Base-by-base conservation (phyloP, 2,797 vertebrate species). In the Hapalemur alaotrensis region DNA sequence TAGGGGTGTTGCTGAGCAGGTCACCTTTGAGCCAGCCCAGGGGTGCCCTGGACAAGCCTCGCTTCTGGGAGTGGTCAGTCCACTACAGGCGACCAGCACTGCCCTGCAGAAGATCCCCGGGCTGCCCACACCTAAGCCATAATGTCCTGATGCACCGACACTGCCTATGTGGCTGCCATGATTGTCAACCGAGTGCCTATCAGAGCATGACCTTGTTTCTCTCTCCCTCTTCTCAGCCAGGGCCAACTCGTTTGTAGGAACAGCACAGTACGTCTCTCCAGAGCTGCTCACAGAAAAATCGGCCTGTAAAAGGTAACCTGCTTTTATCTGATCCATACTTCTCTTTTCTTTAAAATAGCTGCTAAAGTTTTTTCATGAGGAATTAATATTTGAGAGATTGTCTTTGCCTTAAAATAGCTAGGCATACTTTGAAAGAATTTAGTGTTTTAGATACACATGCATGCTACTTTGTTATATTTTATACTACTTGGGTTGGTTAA, bases 231-330 rank as follows among this genome's bases (percentile, higher is more conserved):
- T 90, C 18, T 76, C 98, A 99, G 99, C 99, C 0, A 99, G 99
- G 98, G 99, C 99, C 98, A 99, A 99, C 98, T 99, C 99, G 17
- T 99, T 99, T 98, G 99, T 99, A 76, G 99, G 99, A 97, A 99
- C 99, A 81, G 99, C 99, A 87, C 99, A 99, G 98, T 99, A 99
- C 59, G 99, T 99, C 97, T 99, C 99, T 97, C 99, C 99, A 76
- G 99, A 99, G 98, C 99, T 99, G 98, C 98, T 99, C 98, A 99
- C 99, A 25, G 99, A 99, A 98, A 99, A 99, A 99, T 99, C 99
- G 12, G 99, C 99, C 89, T 99, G 99, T 99, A 99, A 99, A 98
- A 99, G 99, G 99, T 99, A 98, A 97, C 41, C 59, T 85, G 30
- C 73, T 90, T 89, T 93, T 63, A 70, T 95, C 78, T 63, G 30